Base-by-base conservation (phyloP, 2,888 invertebrate species). In the Drosophila neonasuta region DNA sequence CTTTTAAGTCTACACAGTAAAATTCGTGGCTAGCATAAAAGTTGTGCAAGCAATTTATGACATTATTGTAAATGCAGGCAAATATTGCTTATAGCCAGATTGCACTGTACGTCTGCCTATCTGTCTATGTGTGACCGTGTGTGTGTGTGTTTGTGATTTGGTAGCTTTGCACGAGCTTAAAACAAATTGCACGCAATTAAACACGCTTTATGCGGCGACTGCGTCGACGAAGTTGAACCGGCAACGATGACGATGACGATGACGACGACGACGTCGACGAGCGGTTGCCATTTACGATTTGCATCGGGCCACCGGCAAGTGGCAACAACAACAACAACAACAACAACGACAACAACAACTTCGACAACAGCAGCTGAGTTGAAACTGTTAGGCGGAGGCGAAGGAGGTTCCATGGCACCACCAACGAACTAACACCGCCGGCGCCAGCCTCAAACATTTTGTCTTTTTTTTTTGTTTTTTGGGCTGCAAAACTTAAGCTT, bases 121-220 rank as follows among this genome's bases (percentile, higher is more conserved):
- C 32, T 29, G 15, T 29, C 36, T 29, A n/a, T 52, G 13, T 30
- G 50, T 56, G 13, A 32, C 36, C 15, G 24, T 29, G 30, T 51
- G 39, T 55, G 13, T 45, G 50, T 51, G 8, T 44, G 48, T 57
- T 49, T 57, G 41, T 50, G 48, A 51, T 52, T 71, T 71, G 78
- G 83, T 80, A 80, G 80, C 78, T 80, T 59, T 73, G 70, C 54
- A 71, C 59, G 74, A 74, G 71, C 74, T 71, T 71, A 77, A 76
- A 85, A 82, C 80, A 81, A 81, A 85, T 79, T 85, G 85, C 75
- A 79, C 68, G 80, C 85, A 81, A 81, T 81, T 81, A 85, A 81
- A 85, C 85, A 81, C 80, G 80, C 80, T 81, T 64, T 75, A 74
- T 52, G 66, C 75, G 68, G 67, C 66, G 58, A 59, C 61, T 67